Evolutionary conservation across 1,140 invertebrate species (phyloP).

Genomic region (Apolygus lucorum): DNA sequence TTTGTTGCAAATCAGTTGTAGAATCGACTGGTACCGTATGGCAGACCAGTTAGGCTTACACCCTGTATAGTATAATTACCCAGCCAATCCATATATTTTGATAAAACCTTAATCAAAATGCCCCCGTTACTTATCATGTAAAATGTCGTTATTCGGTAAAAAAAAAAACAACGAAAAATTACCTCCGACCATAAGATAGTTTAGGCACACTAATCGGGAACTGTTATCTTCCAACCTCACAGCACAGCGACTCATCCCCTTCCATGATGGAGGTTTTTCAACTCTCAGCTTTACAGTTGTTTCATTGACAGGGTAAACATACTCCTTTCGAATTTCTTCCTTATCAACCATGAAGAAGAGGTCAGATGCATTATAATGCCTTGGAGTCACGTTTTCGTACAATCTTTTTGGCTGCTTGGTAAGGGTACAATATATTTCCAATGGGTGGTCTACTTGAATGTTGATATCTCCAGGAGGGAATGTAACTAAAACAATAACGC

Average conservation of each 20-base stretch:
- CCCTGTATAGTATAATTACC: too few species aligned
- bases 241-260: slow-evolving; percentile 41
- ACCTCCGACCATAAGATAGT: slow-evolving; percentile 45
- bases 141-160: too few species aligned
- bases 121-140: too few species aligned
- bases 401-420: too few species aligned
- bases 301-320: slow-evolving; percentile 41
- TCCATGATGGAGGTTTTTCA: slow-evolving; percentile 39
- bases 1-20: too few species aligned
- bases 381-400: slow-evolving; percentile 27
- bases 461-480: slow-evolving; percentile 45
- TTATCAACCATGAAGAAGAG: slow-evolving; percentile 43
- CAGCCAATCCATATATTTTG: too few species aligned
- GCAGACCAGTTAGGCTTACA: too few species aligned
- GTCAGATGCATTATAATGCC: slow-evolving; percentile 39
- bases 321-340: slow-evolving; percentile 39
- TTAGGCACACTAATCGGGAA: slow-evolving; percentile 42
- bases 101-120: too few species aligned
- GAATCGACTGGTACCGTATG: too few species aligned
- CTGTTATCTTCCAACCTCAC: not conserved
- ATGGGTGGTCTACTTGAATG: slow-evolving; percentile 41
- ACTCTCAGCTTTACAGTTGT: slow-evolving; percentile 43
- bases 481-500: slow-evolving; percentile 39
- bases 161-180: slow-evolving; percentile 17
- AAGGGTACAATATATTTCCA: slow-evolving; percentile 44